Percentiles rank a stretch among this genome's conserved stretches.
Evolutionary conservation across 2,888 invertebrate species (phyloP).

Genomic region (Apocheima hispidaria): DNA sequence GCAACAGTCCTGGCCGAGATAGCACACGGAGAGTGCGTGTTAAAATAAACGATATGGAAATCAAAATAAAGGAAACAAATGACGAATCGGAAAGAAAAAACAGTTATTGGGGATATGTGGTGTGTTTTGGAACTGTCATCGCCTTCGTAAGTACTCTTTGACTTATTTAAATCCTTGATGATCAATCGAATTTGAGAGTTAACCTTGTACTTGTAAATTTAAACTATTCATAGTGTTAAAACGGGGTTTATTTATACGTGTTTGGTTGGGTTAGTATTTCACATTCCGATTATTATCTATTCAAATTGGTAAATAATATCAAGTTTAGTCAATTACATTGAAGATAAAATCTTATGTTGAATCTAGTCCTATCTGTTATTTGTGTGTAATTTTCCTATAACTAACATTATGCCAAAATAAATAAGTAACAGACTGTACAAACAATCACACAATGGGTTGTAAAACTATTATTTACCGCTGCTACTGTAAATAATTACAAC

Average conservation of each 20-base stretch:
- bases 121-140: slow-evolving; percentile 87
- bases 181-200: slow-evolving; percentile 2
- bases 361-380: neutral
- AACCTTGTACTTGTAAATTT: slow-evolving; percentile 11
- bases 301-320: neutral
- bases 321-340: too few species aligned
- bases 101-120: slow-evolving; percentile 87
- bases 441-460: too few species aligned
- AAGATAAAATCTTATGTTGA: neutral
- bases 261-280: neutral
- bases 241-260: neutral
- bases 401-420: too few species aligned
- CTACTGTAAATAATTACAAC: too few species aligned
- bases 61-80: slow-evolving; percentile 37
- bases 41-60: slow-evolving; percentile 49
- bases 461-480: too few species aligned
- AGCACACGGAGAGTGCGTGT: slow-evolving; percentile 31
- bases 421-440: too few species aligned
- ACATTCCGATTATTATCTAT: slow-evolving; percentile 4
- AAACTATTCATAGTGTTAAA: neutral
- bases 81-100: slow-evolving; percentile 45
- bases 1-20: slow-evolving; percentile 33
- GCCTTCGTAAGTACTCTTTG: slow-evolving; percentile 85
- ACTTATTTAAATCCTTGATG: neutral
- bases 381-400: neutral